A percentile compares a stretch with the other conserved stretches of the same genome.
Evolutionary conservation across 2,797 vertebrate species (phyloP).

Genomic region (Acanthurus leucopareius): DNA sequence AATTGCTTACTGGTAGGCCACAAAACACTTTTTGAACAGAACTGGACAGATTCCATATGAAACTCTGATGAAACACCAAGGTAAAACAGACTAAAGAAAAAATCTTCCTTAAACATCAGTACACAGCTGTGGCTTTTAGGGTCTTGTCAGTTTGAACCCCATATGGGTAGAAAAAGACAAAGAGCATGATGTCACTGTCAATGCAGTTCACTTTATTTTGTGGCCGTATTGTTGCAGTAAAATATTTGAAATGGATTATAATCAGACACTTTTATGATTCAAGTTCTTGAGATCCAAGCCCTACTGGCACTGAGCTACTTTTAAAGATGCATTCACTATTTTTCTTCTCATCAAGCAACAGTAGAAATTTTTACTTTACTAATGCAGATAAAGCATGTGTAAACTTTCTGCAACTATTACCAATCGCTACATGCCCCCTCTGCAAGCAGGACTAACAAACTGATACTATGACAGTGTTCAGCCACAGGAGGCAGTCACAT

Average conservation of each 20-base stretch:
- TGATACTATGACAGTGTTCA: not conserved
- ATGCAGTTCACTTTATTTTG: not conserved
- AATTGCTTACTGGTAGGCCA: not conserved
- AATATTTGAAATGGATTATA: slow-evolving; percentile 18
- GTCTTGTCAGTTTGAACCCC: not conserved
- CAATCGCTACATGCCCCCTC: not conserved
- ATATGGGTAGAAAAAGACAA: not conserved
- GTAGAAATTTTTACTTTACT: not conserved
- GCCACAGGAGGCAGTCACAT: slow-evolving; percentile 36
- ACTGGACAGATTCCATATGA: not conserved
- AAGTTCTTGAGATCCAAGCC: not conserved
- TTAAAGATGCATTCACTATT: not conserved
- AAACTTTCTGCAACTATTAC: not conserved
- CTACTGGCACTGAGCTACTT: not conserved
- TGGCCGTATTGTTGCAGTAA: not conserved
- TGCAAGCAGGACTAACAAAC: not conserved
- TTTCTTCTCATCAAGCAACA: not conserved
- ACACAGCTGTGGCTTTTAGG: not conserved
- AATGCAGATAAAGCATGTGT: not conserved
- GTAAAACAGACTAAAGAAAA: not conserved
- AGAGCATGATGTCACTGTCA: not conserved
- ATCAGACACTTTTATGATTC: slow-evolving; percentile 3
- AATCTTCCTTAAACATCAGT: slow-evolving; percentile 1
- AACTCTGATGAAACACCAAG: not conserved
- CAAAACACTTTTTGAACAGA: slow-evolving; percentile 4